Evolutionary conservation across 2,888 invertebrate genomes (phyloP).

Genomic region (Pyralis farinalis): DNA sequence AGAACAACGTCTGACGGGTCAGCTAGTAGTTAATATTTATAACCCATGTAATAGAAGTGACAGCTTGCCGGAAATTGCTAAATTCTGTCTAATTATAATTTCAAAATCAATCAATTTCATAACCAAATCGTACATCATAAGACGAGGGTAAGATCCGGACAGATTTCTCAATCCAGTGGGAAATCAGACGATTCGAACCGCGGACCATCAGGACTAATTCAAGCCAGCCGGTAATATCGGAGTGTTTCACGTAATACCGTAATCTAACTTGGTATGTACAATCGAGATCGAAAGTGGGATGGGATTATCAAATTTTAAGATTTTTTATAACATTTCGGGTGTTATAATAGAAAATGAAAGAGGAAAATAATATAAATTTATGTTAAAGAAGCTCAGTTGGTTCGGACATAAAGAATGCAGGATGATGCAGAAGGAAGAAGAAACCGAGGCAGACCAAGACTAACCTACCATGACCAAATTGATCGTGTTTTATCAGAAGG

Average conservation of each 20-base stretch:
- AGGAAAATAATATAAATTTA: too few species aligned
- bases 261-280: constrained; percentile 48
- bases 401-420: too few species aligned
- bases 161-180: constrained; percentile 35
- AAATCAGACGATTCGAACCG: constrained; percentile 47
- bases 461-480: too few species aligned
- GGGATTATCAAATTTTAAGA: too few species aligned
- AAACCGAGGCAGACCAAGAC: too few species aligned
- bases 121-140: constrained; percentile 32
- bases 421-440: too few species aligned
- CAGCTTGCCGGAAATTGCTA: neutral
- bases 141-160: constrained; percentile 34
- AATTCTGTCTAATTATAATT: constrained; percentile 27
- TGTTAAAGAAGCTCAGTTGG: too few species aligned
- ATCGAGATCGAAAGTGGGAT: constrained; percentile 17
- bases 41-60: neutral
- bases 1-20: too few species aligned
- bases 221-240: constrained; percentile 45
- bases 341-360: too few species aligned
- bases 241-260: constrained; percentile 45
- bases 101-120: constrained; percentile 34
- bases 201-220: constrained; percentile 30
- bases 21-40: too few species aligned
- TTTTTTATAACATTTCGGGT: too few species aligned
- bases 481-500: too few species aligned